Evolutionary conservation across 1,140 invertebrate species (phyloP), one percentile per base, ranked within the genome.

Genomic region (Hyposmocoma kahamanoa): DNA sequence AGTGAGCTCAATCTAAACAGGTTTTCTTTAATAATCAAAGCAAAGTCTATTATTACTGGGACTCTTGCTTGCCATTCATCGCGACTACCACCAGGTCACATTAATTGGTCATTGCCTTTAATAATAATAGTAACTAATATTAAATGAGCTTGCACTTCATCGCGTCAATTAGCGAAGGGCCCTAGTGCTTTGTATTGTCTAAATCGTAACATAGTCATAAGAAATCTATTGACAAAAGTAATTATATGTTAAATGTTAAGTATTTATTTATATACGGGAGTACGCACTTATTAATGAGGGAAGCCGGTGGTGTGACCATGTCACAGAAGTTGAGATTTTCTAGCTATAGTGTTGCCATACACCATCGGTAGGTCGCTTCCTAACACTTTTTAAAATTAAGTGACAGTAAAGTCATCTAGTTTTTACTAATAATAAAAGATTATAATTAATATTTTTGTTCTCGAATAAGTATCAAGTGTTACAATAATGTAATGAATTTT

Each of bases 401-500:
- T 65, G 70, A 81, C 71, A 20, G 47, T 55, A 18, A 48, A 56
- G 67, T 72, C 71, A 63, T 62, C 57, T 78, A 84, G 78, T 77
- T 80, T 68, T 69, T 79, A 80, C 80, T 84, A 84, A 84, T 84
- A 60, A 70, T 69, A 59, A 62, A 61, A 78, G 60, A 62, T 62
- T 62, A 63, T 63, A 59, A 68, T n/a, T 67, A 72, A 71, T 72
- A 72, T 77, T 78, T 78, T 81, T 72, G 68, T 77, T 76, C 73
- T 82, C 75, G 63, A 70, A 74, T 72, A 73, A 66, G 68, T 71
- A 62, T 51, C 51, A 60, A 57, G 66, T 67, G 65, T 82, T 78
- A 72, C 67, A 66, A 69, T 81, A 76, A 66, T 74, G 64, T 74
- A 73, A 79, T 72, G 70, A 80, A 84, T 75, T 76, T 83, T 81